Base-by-base conservation (phyloP, 2,888 invertebrate genomes). In the Hylaea fasciaria region DNA sequence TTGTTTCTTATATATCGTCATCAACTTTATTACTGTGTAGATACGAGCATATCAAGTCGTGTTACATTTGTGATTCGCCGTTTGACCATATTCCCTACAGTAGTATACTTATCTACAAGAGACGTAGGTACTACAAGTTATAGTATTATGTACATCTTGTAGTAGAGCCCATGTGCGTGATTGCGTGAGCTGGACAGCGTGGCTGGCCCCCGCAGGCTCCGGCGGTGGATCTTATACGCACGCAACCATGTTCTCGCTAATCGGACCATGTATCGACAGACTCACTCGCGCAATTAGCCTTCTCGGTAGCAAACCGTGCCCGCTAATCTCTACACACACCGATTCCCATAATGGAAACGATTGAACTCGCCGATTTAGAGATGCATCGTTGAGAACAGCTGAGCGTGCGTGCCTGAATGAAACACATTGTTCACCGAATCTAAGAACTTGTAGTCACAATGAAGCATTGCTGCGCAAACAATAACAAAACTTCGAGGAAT, bases 221-320 rank as follows among this genome's bases (percentile, higher is more conserved):
- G 78, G 65, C 81, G 80, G 80, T 75, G 67, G 74, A 81, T 86
- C 84, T 85, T 73, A 80, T 73, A 73, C 71, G 76, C 89, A 89
- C 87, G 89, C 88, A 80, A 86, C 69, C 76, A 78, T 83, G 83
- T 88, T 89, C 87, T 77, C 73, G 85, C 86, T 90, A 89, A 89
- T 90, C 87, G 78, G 75, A 65, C 72, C 73, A 79, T 73, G 82
- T 85, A 89, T 87, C 86, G 81, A 77, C 81, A 77, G 79, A 77
- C 80, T 78, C 77, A 79, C 80, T 81, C 64, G 69, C 74, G 81
- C 83, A 89, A 88, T 89, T 88, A 89, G 82, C 78, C 75, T 87
- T 87, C 85, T 84, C 78, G 76, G 85, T 86, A 89, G 83, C 79
- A 74, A 78, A 69, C 70, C 66, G 65, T 73, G 74, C 71, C 77